These are phyloP conservation scores for Caenorhabditis brenneri DNA, from an alignment of 1,140 invertebrate species.

Conservation along the genomic window DNA sequence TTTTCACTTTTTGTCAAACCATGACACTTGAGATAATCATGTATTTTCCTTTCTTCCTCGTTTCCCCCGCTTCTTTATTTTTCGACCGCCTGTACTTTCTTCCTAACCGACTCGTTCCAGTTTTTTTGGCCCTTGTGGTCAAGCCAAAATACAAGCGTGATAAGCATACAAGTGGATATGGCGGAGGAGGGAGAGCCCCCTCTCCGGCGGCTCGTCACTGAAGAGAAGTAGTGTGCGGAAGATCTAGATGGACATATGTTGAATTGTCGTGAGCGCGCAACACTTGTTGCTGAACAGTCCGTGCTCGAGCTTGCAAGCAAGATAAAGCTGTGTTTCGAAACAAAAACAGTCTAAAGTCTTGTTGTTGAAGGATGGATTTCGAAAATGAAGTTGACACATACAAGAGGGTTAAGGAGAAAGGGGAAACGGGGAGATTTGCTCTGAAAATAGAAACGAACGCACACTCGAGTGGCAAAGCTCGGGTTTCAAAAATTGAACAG, in stretches of 20 bases:
- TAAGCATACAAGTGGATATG: slow-evolving; percentile 42
- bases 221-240: slow-evolving; percentile 26
- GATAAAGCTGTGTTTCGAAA: slow-evolving; percentile 35
- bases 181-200: background rate
- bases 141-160: slow-evolving; percentile 37
- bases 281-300: slow-evolving; percentile 38
- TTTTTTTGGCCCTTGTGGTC: slow-evolving; percentile 33
- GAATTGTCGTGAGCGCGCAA: slow-evolving; percentile 35
- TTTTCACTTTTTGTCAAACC: slow-evolving; percentile 17
- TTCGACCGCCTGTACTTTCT: background rate
- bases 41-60: background rate
- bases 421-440: background rate
- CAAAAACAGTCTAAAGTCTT: background rate
- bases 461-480: slow-evolving; percentile 34
- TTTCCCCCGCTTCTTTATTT: background rate
- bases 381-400: slow-evolving; percentile 28
- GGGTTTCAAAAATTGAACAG: slow-evolving; percentile 11
- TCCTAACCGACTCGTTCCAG: background rate
- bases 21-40: slow-evolving; percentile 40
- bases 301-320: background rate
- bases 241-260: slow-evolving; percentile 41
- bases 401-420: background rate
- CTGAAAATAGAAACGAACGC: slow-evolving; percentile 42
- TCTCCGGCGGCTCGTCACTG: slow-evolving; percentile 20
- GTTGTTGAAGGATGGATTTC: slow-evolving; percentile 23